phyloP scores from a whole-genome alignment of 2,888 invertebrate species.

The Xestia ashworthii region DNA sequence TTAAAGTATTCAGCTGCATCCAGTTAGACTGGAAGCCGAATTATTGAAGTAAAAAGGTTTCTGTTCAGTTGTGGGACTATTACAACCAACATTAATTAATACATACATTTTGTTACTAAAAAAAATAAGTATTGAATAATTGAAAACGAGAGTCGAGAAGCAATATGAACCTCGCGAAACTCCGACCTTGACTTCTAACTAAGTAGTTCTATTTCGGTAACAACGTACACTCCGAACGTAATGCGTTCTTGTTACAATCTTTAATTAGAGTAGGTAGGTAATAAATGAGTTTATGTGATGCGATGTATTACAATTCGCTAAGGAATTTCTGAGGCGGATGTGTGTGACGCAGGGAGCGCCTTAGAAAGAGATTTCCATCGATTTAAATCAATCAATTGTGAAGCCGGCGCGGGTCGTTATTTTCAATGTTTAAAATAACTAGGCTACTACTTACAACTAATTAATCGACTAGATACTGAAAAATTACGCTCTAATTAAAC shows the following conservation, averaged over 20 bases:
- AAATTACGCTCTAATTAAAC: too few relatives aligned
- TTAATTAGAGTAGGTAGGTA: slow-evolving; percentile 1
- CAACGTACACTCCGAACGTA: not conserved
- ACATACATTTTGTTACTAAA: too few relatives aligned
- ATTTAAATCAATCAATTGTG: not conserved
- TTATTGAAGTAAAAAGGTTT: not conserved
- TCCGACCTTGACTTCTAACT: slow-evolving; percentile 6
- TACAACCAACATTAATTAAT: not conserved
- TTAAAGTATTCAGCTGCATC: not conserved
- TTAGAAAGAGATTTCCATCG: not conserved
- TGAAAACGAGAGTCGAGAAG: not conserved
- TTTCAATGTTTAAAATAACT: not conserved
- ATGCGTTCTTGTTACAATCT: not conserved
- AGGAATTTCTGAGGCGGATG: not conserved
- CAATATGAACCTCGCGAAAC: not conserved
- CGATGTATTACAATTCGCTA: not conserved
- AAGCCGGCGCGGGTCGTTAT: not conserved
- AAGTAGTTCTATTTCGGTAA: slow-evolving; percentile 6
- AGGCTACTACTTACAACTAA: too few relatives aligned
- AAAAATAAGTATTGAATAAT: not conserved
- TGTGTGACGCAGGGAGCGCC: not conserved
- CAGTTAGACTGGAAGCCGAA: not conserved
- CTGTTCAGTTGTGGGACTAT: not conserved
- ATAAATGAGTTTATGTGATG: not conserved
- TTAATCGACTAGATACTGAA: too few relatives aligned